Percentiles rank a stretch among this genome's conserved stretches.
These are phyloP conservation scores for Argyresthia goedartella DNA, from an alignment of 2,888 invertebrate species.

Conservation along the genomic window DNA sequence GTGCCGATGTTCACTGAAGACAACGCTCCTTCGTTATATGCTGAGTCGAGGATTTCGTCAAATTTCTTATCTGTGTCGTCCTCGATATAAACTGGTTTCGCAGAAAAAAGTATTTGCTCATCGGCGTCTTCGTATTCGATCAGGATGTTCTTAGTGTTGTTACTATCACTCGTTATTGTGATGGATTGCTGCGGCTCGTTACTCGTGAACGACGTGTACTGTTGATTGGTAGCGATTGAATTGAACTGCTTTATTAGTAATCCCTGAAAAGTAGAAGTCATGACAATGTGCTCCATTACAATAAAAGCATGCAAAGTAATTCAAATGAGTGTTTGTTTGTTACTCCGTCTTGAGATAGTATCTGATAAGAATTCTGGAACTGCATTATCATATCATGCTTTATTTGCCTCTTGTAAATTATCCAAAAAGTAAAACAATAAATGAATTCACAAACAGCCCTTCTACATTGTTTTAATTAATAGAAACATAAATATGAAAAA, in stretches of 20 bases:
- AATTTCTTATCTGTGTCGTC: constrained; percentile 53
- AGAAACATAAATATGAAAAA: too few species aligned
- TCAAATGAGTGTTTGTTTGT: too few species aligned
- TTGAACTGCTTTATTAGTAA: constrained; percentile 62
- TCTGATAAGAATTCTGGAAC: too few species aligned
- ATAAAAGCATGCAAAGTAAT: too few species aligned
- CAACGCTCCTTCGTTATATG: constrained; percentile 26
- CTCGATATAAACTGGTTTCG: constrained; percentile 40
- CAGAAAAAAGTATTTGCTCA: constrained; percentile 39
- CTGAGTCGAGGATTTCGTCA: constrained; percentile 50
- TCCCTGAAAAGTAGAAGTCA: constrained; percentile 45
- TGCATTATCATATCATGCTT: too few species aligned
- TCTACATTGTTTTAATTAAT: too few species aligned
- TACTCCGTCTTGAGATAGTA: too few species aligned
- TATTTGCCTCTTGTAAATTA: too few species aligned
- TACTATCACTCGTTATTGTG: constrained; percentile 25
- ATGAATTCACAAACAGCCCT: too few species aligned
- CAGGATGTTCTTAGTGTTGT: constrained; percentile 42
- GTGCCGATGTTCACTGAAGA: constrained; percentile 18
- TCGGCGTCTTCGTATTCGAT: constrained; percentile 54
- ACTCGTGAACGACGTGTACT: constrained; percentile 42
- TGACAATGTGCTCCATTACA: too few species aligned
- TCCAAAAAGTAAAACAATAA: too few species aligned
- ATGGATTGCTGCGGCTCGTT: constrained; percentile 15
- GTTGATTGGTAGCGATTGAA: constrained; percentile 51